Evolutionary conservation across 2,797 vertebrate genomes (phyloP).

Genomic region (Vipera latastei): DNA sequence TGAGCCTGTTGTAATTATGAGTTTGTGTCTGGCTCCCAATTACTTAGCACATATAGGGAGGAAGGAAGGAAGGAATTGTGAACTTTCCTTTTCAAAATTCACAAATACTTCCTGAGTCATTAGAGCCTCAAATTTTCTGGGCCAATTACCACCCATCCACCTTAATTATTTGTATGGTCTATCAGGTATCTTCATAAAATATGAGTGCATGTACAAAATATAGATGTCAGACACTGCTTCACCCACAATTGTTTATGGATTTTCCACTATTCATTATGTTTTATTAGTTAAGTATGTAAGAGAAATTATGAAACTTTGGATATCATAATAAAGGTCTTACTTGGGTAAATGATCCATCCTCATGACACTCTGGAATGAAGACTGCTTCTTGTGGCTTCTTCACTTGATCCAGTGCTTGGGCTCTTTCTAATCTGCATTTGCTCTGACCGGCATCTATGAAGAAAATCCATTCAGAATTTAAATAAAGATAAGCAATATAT

Average conservation of each 20-base stretch:
- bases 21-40: not conserved
- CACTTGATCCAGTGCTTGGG: conserved; percentile 88
- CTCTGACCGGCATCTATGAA: conserved; percentile 86
- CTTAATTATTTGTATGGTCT: not conserved
- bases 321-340: conserved; percentile 59
- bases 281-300: not conserved
- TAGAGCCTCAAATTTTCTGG: not conserved
- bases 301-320: not conserved
- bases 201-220: not conserved
- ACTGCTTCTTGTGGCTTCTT: conserved; percentile 91
- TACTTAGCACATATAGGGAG: not conserved
- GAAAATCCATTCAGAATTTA: not conserved
- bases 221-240: not conserved
- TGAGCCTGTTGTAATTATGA: not conserved
- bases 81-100: not conserved
- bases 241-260: not conserved
- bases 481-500: conserved; percentile 1
- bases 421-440: conserved; percentile 90
- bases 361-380: conserved; percentile 94
- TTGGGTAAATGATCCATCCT: conserved; percentile 96
- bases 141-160: not conserved
- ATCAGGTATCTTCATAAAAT: not conserved
- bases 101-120: not conserved
- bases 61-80: not conserved
- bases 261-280: not conserved